A percentile compares a stretch with the other conserved stretches of the same genome.
Evolutionary conservation across 2,888 invertebrate species (phyloP).

Genomic region (Polia nebulosa): DNA sequence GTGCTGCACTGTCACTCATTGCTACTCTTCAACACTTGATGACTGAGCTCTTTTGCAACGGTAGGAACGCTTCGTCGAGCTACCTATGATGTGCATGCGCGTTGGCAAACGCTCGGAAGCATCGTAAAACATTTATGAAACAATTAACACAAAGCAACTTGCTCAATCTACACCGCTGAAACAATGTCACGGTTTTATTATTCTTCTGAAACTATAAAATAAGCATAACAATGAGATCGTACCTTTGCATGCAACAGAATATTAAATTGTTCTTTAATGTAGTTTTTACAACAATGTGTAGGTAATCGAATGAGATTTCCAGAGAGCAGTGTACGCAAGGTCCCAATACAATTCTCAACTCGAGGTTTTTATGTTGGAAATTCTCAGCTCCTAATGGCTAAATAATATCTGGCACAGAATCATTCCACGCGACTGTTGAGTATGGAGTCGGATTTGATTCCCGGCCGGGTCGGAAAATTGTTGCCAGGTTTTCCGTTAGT

Average conservation of each 20-base stretch:
- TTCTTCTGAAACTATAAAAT: slow-evolving; percentile 3
- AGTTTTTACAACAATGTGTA: background rate
- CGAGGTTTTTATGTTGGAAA: background rate
- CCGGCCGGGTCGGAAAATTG: no score
- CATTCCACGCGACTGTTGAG: background rate
- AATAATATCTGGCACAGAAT: background rate
- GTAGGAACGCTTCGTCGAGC: background rate
- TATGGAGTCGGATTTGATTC: background rate
- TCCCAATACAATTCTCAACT: background rate
- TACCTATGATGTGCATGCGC: background rate
- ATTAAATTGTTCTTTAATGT: slow-evolving; percentile 4
- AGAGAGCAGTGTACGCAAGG: background rate
- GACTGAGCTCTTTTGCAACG: background rate
- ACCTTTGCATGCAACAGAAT: background rate
- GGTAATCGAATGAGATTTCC: background rate
- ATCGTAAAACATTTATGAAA: background rate
- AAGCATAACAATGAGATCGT: slow-evolving; percentile 1
- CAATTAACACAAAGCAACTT: slow-evolving; percentile 22
- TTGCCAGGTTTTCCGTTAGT: background rate
- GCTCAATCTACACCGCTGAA: background rate
- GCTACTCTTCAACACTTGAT: slow-evolving; percentile 7
- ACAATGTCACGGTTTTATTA: slow-evolving; percentile 10
- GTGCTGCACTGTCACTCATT: slow-evolving; percentile 72
- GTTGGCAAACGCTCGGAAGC: background rate
- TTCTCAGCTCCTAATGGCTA: background rate